Evolutionary conservation across 1,140 invertebrate genomes (phyloP), one percentile per base, ranked within the genome.

Genomic region (Nylanderia fulva): DNA sequence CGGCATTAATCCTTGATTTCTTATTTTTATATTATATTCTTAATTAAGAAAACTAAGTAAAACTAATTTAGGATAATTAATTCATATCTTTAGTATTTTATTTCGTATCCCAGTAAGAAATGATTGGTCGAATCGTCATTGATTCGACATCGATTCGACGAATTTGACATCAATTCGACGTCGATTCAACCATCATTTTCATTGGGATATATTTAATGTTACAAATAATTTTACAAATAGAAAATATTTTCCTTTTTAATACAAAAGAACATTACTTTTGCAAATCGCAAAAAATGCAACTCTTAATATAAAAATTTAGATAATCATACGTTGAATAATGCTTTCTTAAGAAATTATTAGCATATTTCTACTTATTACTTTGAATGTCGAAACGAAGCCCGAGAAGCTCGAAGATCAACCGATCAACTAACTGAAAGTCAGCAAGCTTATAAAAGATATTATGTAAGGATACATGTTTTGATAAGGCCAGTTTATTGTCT

Each of bases 381-480:
- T 58, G 4, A 29, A 56, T 15, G 11, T 13, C 7, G 24, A 58
- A 82, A 29, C 8, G 66, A 82, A 82, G 66, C 66, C 54, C 2
- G 42, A 82, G 66, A 72, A 82, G 27, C 29, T 29, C 21, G 7
- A 52, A 68, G 63, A 68, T 68, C 45, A 68, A 39, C 2, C 2
- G 15, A 9, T n/a, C n/a, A n/a, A n/a, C 7, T 13, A 5, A 80
- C 1, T 45, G 36, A 60, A 71, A 80, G 64, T 69, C 48, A 69
- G 48, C 13, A 80, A 56, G 36, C 15, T 56, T 82, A 21, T 13
- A n/a, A 82, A 72, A 42, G 15, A 33, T 45, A 71, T 39, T 56
- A 71, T 29, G 13, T 18, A 58, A 80, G 18, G 33, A 56, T 21
- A 42, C 5, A 33, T 11, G 15, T 15, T 9, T 29, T 39, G 2